Base-by-base conservation (phyloP, 2,113 vertebrate species). In the Indri indri region DNA sequence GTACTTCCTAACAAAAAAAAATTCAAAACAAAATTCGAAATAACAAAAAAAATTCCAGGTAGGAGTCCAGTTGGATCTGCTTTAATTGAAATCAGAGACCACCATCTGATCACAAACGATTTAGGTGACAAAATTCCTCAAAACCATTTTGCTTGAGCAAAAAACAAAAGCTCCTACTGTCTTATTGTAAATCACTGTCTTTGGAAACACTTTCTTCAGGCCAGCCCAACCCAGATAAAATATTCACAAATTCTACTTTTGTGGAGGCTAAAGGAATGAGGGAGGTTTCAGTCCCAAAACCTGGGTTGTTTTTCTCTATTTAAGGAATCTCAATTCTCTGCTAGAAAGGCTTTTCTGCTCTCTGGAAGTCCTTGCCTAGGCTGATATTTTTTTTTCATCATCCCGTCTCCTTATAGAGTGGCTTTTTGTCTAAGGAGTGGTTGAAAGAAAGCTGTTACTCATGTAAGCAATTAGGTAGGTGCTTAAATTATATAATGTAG, bases 1-100 rank as follows among this genome's bases (percentile, higher is more conserved):
- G 14, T 70, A 74, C 54, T 81, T 37, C 50, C 16, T 13, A 47
- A 59, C 76, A 80, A 70, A 42, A 42, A 42, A 42, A 42, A 4
- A 42, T 42, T 42, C 40, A 42, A 42, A 42, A 42, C 40, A 42
- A 42, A 3, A 42, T n/a, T n/a, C n/a, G n/a, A n/a, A 54, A 59
- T 76, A 80, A 70, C 68, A 42, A 86, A 82, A 45, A 10, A 10
- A 17, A 76, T 63, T 88, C 52, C 82, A 70, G 73, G 40, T 8
- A 37, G 27, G 50, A 74, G 73, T 87, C 79, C 5, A 6, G 40
- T 7, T 70, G 68, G 61, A 57, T 65, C 83, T 13, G 5, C 27
- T 94, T 47, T 93, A n/a, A 90, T 34, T 77, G 91, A 97, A 96
- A 76, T 77, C 0, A 0, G 93, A 83, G 95, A 42, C 40, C 32